These are phyloP conservation scores for Anguilla japonica DNA, from an alignment of 2,113 vertebrate species.

Conservation along the genomic window DNA sequence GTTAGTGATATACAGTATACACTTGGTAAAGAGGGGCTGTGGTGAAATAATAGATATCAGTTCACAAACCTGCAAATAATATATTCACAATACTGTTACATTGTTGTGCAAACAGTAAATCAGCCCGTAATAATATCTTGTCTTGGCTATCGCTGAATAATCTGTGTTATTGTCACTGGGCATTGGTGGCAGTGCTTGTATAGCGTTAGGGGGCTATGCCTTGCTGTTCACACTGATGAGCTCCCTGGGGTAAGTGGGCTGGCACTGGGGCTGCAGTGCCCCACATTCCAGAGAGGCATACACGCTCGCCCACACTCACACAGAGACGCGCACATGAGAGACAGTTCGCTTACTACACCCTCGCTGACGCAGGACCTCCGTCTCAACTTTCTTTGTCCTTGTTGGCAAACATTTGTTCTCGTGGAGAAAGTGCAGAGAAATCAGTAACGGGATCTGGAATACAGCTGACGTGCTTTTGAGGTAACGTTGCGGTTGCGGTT, in stretches of 20 bases:
- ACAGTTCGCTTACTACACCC: neutral
- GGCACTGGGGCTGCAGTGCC: constrained; percentile 1
- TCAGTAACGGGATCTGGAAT: neutral
- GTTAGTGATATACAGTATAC: too few relatives aligned
- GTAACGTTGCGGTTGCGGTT: neutral
- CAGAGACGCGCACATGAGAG: constrained; percentile 10
- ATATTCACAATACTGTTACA: neutral
- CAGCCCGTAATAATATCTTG: too few relatives aligned
- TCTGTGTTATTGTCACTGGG: neutral
- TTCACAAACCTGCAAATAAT: too few relatives aligned
- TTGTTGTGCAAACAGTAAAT: too few relatives aligned
- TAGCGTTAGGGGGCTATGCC: neutral
- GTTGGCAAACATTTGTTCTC: neutral
- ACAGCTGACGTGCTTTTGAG: neutral
- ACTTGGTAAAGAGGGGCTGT: too few relatives aligned
- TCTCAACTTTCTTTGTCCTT: neutral
- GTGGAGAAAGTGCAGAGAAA: neutral
- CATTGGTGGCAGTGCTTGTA: neutral
- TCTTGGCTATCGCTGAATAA: neutral
- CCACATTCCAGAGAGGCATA: neutral
- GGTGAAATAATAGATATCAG: too few relatives aligned
- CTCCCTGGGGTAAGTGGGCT: constrained; percentile 15
- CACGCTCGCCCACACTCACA: neutral
- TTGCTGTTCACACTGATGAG: constrained; percentile 11
- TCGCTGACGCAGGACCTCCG: neutral